Evolutionary conservation across 2,797 vertebrate genomes (phyloP).

Genomic region (Pyrrhura leucotis): DNA sequence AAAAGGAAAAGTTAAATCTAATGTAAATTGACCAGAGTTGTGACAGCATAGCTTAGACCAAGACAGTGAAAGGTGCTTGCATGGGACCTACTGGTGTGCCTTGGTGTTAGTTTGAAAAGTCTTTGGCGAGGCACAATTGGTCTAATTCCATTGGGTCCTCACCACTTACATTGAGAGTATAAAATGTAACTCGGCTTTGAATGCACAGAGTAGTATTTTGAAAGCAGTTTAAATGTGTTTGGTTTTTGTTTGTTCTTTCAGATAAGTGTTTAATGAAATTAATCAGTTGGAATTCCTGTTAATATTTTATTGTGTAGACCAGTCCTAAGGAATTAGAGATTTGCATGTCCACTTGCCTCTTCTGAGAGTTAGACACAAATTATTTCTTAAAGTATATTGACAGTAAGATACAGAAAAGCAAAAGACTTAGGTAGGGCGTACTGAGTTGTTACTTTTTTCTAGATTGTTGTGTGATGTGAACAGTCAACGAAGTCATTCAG

Average conservation of each 20-base stretch:
- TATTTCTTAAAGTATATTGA: neutral
- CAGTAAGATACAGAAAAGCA: neutral
- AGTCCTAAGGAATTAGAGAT: neutral
- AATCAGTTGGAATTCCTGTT: neutral
- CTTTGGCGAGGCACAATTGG: neutral
- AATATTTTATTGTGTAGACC: neutral
- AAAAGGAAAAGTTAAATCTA: neutral
- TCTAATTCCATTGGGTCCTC: neutral
- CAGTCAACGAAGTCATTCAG: neutral
- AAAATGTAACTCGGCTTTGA: neutral
- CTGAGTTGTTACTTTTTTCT: neutral
- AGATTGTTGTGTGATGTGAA: neutral
- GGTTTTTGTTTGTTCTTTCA: neutral
- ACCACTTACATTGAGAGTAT: neutral
- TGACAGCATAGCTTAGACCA: neutral
- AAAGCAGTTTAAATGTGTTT: neutral
- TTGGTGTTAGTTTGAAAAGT: neutral
- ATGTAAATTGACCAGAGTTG: neutral
- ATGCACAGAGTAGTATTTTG: neutral
- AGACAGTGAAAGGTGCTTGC: accelerated
- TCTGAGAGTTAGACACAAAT: neutral
- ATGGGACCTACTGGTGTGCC: neutral
- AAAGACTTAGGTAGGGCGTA: neutral
- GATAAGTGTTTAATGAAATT: neutral
- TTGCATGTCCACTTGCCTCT: neutral